Evolutionary conservation across 2,888 invertebrate species (phyloP).

Genomic region (Coenonympha glycerion): DNA sequence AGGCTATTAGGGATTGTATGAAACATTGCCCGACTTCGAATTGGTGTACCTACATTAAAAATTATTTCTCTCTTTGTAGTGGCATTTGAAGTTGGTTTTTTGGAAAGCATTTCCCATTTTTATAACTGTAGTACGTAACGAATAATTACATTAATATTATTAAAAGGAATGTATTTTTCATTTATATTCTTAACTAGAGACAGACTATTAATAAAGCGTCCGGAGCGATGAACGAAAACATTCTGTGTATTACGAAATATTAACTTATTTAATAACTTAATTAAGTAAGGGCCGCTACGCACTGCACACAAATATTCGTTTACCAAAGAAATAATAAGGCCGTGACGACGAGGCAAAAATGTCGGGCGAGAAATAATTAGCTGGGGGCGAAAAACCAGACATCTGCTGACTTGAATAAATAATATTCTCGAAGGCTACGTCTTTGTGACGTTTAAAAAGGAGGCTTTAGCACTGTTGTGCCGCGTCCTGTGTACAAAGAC

Average conservation of each 20-base stretch:
- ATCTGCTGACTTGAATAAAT: constrained; percentile 15
- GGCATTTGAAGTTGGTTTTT: too few relatives aligned
- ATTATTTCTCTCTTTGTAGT: too few relatives aligned
- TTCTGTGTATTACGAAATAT: not conserved
- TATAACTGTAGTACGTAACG: too few relatives aligned
- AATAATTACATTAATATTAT: too few relatives aligned
- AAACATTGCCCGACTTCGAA: too few relatives aligned
- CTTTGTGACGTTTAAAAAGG: not conserved
- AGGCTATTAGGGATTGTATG: too few relatives aligned
- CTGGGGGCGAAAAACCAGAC: constrained; percentile 32
- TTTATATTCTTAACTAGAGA: too few relatives aligned
- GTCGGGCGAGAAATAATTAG: constrained; percentile 49
- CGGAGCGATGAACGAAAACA: not conserved
- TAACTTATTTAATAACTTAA: constrained; percentile 14
- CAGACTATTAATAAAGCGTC: too few relatives aligned
- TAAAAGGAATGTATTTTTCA: too few relatives aligned
- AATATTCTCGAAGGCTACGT: constrained; percentile 2
- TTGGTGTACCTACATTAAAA: too few relatives aligned
- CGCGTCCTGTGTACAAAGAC: not conserved
- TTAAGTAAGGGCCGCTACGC: constrained; percentile 13
- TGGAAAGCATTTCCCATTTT: too few relatives aligned
- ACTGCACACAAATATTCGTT: constrained; percentile 11
- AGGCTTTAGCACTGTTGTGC: not conserved
- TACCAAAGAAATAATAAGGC: constrained; percentile 25
- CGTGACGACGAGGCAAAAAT: constrained; percentile 42